phyloP scores from a whole-genome alignment of 2,797 vertebrate species.

The Ciconia nigra region DNA sequence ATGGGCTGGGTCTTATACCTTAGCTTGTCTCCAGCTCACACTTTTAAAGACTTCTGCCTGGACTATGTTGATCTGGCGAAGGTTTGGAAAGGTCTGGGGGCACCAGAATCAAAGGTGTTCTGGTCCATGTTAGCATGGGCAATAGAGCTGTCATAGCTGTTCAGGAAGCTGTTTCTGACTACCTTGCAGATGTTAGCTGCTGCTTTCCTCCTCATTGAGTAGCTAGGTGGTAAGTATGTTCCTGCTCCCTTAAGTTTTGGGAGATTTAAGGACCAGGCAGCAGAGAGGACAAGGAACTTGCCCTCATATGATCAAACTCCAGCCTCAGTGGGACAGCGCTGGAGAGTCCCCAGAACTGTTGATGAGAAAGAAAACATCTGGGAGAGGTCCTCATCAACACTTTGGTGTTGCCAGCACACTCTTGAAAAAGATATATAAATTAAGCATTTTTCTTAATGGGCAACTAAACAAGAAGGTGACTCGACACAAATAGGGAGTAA shows the following conservation, averaged over 20 bases:
- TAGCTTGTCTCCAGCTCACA: neutral
- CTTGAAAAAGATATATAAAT: neutral
- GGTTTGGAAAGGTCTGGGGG: neutral
- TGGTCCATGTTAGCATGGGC: neutral
- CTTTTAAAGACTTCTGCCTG: neutral
- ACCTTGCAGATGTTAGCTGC: neutral
- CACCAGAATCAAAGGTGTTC: neutral
- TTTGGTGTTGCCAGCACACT: neutral
- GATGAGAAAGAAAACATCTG: neutral
- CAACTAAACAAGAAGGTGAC: neutral
- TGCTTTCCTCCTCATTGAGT: neutral
- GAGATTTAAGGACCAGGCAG: neutral
- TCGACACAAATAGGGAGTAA: neutral
- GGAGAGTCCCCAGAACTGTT: neutral
- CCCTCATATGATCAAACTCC: neutral
- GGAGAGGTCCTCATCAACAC: neutral
- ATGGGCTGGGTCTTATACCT: neutral
- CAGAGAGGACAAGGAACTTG: neutral
- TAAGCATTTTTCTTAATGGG: neutral
- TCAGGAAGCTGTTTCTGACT: neutral
- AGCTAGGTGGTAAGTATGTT: neutral
- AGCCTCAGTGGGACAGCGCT: neutral
- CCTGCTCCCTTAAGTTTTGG: neutral
- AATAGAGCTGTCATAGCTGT: neutral
- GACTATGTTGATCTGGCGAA: neutral